Evolutionary conservation across 2,113 vertebrate species (phyloP), one percentile per base, ranked within the genome.

Genomic region (Procavia capensis): DNA sequence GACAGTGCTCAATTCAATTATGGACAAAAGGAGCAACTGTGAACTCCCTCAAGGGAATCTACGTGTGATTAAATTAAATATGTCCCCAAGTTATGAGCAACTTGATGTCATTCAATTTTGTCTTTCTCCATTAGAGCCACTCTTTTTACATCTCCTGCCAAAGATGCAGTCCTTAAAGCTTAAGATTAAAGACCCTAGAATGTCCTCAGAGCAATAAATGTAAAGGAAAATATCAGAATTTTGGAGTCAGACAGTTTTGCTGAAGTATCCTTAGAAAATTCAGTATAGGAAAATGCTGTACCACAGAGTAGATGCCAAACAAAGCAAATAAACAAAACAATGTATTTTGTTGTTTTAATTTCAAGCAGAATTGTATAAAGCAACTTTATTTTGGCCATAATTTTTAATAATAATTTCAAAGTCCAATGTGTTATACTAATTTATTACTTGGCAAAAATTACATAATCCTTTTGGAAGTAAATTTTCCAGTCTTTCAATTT

Each of bases 321-420:
- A 80, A 94, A 81, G 54, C 3, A 16, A 85, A 89, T 20, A 93
- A 6, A 89, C 24, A 93, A 6, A 64, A 64, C 11, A 31, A 1
- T 27, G 14, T 70, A 61, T 95, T 11, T 20, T 22, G 25, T 59
- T 70, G 74, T 36, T 36, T 68, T 11, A 75, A 54, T 92, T 66
- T 78, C 54, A 70, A 10, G 70, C 59, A 80, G 5, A 75, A 88
- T 36, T 34, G 3, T 39, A 29, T 6, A 64, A 34, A 96, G 19
- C 5, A 87, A 54, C 94, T 76, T 92, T 66, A 88, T 85, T 61
- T 86, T 43, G n/a, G 50, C 34, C 25, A 34, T 14, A 16, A 22
- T 86, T 82, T 72, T 88, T 63, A 57, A 88, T 80, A 68, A 41
- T 68, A 68, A 36, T 78, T 93, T 88, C 34, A 6, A 88, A 94